These are phyloP conservation scores for Pseudochromis fuscus DNA, from an alignment of 2,797 vertebrate genomes.

Conservation along the genomic window DNA sequence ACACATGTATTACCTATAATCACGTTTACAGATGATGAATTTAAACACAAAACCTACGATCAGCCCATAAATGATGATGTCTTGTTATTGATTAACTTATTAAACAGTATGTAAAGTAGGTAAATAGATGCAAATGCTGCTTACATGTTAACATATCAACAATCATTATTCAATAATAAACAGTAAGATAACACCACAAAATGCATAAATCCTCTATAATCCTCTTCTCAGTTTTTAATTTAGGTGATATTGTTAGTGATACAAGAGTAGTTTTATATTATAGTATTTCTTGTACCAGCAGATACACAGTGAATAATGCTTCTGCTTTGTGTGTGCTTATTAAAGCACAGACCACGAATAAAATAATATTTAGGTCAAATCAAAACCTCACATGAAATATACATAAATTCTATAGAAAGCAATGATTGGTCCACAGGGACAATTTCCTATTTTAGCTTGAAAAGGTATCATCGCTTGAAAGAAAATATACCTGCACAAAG, in stretches of 20 bases:
- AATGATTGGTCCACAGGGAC: not conserved
- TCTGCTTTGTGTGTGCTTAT: not conserved
- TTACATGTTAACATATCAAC: not conserved
- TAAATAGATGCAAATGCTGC: not conserved
- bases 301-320: not conserved
- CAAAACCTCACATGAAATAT: not conserved
- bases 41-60: not conserved
- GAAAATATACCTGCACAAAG: not conserved
- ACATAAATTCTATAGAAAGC: not conserved
- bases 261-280: not conserved
- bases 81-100: not conserved
- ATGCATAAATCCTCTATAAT: not conserved
- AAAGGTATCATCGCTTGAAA: not conserved
- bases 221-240: no score
- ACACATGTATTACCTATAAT: not conserved
- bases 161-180: not conserved
- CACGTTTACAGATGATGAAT: not conserved
- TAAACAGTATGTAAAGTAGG: not conserved
- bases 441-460: conserved; percentile 17
- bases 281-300: no score
- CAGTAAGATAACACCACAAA: not conserved
- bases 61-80: not conserved
- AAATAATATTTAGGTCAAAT: conserved; percentile 15
- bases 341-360: not conserved
- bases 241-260: not conserved